Evolutionary conservation across 2,113 vertebrate genomes (phyloP), one percentile per base, ranked within the genome.

Genomic region (Siniperca chuatsi): DNA sequence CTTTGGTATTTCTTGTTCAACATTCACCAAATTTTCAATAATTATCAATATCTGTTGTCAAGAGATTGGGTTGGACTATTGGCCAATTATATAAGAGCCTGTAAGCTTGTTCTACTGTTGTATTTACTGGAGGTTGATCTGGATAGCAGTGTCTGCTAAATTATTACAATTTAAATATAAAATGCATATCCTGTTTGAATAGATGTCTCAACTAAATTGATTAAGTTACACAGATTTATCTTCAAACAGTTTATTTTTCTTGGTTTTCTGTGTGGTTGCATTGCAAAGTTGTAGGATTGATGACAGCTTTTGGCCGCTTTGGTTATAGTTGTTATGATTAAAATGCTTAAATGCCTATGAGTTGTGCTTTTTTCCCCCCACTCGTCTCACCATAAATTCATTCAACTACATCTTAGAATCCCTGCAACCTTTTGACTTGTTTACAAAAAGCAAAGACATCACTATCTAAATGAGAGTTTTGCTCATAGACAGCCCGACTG

Each of bases 401-500:
- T 75, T 79, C 8, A 57, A 85, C 52, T 80, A 73, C 16, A 84
- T 89, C 77, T 78, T 40, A 44, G 83, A 85, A 85, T 70, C 74
- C 55, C 70, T 78, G 50, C 62, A 87, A 89, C 71, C 82, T 90
- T 90, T 88, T 75, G 82, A 94, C 79, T 84, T 93, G 90, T 91
- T 91, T 90, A 90, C 81, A 76, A 90, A 90, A 42, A 33, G 62
- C 35, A 61, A 84, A 71, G 55, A 79, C 62, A 83, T 88, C 71
- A 73, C 58, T 33, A 78, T 86, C 83, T 84, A 88, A 91, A 92
- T 87, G 87, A 90, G 84, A 81, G 73, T 82, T 89, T 92, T 89
- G 84, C 84, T 86, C 16, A 35, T 66, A 75, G 85, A 88, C 92
- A 76, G 77, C 60, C 60, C 35, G 55, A 60, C 76, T 82, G 76